phyloP scores from a whole-genome alignment of 1,140 invertebrate genomes.

The Dolichoris vasculosae region DNA sequence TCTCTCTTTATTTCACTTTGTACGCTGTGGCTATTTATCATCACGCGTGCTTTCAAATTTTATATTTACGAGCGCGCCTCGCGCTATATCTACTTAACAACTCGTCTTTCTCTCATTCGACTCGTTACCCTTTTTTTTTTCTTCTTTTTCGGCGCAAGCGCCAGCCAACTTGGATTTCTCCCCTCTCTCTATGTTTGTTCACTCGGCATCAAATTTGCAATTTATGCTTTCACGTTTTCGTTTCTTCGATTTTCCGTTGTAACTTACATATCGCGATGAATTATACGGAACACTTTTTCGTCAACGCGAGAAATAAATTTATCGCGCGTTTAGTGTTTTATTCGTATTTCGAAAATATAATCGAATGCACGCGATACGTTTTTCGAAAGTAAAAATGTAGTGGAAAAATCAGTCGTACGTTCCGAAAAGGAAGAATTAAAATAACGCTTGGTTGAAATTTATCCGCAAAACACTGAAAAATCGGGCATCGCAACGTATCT shows the following conservation, averaged over 20 bases:
- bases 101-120: neutral
- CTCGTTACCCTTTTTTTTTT: neutral
- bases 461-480: too few relatives aligned
- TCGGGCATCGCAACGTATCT: too few relatives aligned
- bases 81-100: neutral
- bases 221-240: constrained; percentile 5
- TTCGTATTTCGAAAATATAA: neutral
- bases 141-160: too few relatives aligned
- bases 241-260: constrained; percentile 2
- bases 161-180: too few relatives aligned
- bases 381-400: neutral
- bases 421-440: too few relatives aligned
- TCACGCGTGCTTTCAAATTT: constrained; percentile 17
- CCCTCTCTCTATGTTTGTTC: neutral
- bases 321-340: neutral
- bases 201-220: neutral
- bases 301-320: neutral
- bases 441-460: too few relatives aligned
- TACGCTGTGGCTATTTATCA: constrained; percentile 22
- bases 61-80: constrained; percentile 6
- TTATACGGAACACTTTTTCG: neutral
- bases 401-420: too few relatives aligned
- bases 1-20: neutral
- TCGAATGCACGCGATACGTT: neutral
- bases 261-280: neutral